Evolutionary conservation across 2,888 invertebrate genomes (phyloP).

Genomic region (Blastobasis adustella): DNA sequence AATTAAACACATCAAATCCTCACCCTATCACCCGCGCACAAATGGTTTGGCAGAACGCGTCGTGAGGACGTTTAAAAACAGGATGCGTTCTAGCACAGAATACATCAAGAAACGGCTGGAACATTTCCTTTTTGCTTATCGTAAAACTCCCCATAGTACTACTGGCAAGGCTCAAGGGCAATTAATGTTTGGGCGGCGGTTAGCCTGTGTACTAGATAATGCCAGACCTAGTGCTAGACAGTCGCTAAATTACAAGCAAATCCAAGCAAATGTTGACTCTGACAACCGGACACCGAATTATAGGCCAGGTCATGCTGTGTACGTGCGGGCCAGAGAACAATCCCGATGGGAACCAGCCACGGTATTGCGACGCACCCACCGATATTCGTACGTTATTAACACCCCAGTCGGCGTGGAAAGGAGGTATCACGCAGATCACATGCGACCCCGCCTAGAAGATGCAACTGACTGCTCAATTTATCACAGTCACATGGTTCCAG

Average conservation of each 20-base stretch:
- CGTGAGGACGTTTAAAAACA: conserved; percentile 2
- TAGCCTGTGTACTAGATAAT: background rate
- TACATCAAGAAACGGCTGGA: background rate
- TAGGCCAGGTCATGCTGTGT: background rate
- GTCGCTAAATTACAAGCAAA: background rate
- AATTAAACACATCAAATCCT: conserved; percentile 1
- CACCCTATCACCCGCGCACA: background rate
- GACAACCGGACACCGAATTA: background rate
- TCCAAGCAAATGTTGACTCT: background rate
- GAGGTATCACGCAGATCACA: background rate
- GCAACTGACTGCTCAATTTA: no score
- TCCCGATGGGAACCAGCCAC: background rate
- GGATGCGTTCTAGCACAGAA: background rate
- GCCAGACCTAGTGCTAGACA: background rate
- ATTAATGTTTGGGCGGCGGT: conserved; percentile 2
- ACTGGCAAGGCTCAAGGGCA: background rate
- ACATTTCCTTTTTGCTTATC: conserved; percentile 2
- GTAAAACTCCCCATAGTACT: conserved; percentile 1
- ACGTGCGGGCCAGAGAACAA: background rate
- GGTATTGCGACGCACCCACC: background rate
- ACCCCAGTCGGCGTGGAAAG: background rate
- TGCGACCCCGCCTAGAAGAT: background rate
- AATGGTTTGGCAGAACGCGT: conserved; percentile 1
- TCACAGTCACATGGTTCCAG: background rate
- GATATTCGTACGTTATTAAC: background rate